Percentiles rank a stretch among this genome's conserved stretches.
Evolutionary conservation across 1,140 invertebrate genomes (phyloP).

Genomic region (Ceratoteleas bidentatus): DNA sequence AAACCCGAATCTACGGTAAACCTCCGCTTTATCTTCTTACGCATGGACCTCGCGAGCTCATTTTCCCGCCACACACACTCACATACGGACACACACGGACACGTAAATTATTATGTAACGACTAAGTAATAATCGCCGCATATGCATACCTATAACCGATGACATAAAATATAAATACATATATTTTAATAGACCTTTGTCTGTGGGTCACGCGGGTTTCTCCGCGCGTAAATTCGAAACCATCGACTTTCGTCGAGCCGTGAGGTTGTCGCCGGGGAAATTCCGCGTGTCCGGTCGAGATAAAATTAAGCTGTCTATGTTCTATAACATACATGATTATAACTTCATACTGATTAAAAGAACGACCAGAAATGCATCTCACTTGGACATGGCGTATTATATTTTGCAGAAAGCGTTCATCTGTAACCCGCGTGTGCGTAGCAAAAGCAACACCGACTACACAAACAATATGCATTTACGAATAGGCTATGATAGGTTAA

Average conservation of each 20-base stretch:
- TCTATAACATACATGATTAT: constrained; percentile 61
- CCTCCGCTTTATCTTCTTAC: neutral
- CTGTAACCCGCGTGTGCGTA: constrained; percentile 42
- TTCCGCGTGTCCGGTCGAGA: constrained; percentile 49
- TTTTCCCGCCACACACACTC: constrained; percentile 1
- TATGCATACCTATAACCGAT: constrained; percentile 76
- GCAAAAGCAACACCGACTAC: constrained; percentile 33
- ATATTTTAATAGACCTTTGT: constrained; percentile 80
- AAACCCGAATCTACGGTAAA: no score
- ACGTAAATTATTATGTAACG: constrained; percentile 72
- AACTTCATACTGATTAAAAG: constrained; percentile 55
- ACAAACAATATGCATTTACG: constrained; percentile 74
- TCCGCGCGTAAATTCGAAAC: neutral
- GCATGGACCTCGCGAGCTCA: neutral
- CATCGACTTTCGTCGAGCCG: no score
- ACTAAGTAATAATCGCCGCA: constrained; percentile 76
- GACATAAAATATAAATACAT: constrained; percentile 76
- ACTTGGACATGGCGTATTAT: constrained; percentile 55
- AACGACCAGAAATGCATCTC: constrained; percentile 58
- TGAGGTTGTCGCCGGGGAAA: constrained; percentile 23
- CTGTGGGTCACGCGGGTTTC: constrained; percentile 60
- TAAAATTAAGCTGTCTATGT: constrained; percentile 63
- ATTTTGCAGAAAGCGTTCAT: constrained; percentile 52
- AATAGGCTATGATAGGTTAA: constrained; percentile 81
- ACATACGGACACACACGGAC: no score